phyloP scores from a whole-genome alignment of 2,113 vertebrate species.

The Poeciliopsis prolifica region DNA sequence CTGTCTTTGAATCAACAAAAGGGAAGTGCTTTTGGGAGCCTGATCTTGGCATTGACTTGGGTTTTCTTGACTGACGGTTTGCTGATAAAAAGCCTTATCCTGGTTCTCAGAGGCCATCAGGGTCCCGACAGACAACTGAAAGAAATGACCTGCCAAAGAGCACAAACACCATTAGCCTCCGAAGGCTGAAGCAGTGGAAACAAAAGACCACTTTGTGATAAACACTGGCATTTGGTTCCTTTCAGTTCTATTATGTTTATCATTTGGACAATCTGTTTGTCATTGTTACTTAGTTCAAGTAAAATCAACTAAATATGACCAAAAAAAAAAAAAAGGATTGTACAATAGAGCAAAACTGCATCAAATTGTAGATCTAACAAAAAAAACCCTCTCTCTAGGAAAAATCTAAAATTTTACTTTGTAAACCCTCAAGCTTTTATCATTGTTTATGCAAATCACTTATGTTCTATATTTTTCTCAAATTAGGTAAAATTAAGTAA shows the following conservation, averaged over 20 bases:
- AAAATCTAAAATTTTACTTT: too few species aligned
- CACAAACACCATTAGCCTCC: slow-evolving; percentile 50
- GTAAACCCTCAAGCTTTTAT: too few species aligned
- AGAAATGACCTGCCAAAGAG: slow-evolving; percentile 48
- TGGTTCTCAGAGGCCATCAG: slow-evolving; percentile 20
- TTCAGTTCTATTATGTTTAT: slow-evolving; percentile 24
- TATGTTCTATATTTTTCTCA: too few species aligned
- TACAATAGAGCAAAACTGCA: too few species aligned
- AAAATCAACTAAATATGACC: neutral
- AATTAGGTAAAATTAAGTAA: too few species aligned
- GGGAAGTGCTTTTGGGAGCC: neutral
- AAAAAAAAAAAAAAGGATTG: neutral
- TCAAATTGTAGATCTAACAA: too few species aligned
- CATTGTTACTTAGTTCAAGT: slow-evolving; percentile 35
- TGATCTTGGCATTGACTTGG: slow-evolving; percentile 27
- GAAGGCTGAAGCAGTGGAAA: slow-evolving; percentile 38
- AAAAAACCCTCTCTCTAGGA: too few species aligned
- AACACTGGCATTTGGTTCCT: slow-evolving; percentile 57
- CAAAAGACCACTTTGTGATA: slow-evolving; percentile 49
- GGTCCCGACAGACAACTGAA: slow-evolving; percentile 24
- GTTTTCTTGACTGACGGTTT: slow-evolving; percentile 32
- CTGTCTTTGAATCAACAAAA: too few species aligned
- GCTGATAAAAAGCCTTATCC: slow-evolving; percentile 37
- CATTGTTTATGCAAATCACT: too few species aligned
- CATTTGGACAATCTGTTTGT: slow-evolving; percentile 5